phyloP scores from a whole-genome alignment of 2,888 invertebrate species.

The Prionchulus punctatus region DNA sequence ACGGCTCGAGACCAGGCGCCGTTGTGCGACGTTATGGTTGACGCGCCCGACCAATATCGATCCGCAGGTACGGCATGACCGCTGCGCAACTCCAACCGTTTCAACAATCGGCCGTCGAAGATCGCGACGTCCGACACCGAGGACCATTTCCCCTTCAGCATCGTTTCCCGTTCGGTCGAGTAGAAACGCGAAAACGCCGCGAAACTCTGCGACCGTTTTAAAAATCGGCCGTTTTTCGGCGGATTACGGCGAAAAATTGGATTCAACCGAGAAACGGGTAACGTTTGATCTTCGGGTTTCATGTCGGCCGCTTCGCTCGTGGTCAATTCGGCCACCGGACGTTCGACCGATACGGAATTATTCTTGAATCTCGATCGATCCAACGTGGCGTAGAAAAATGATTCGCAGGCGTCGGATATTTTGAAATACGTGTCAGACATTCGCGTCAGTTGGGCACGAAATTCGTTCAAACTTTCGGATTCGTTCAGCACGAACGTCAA shows the following conservation, averaged over 20 bases:
- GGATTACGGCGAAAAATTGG: too few relatives aligned
- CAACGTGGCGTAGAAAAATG: too few relatives aligned
- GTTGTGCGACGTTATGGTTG: too few relatives aligned
- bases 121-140: not conserved
- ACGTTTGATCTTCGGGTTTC: not conserved
- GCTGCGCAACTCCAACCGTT: not conserved
- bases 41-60: too few relatives aligned
- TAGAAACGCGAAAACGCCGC: not conserved
- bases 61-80: too few relatives aligned
- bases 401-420: not conserved
- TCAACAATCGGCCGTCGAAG: not conserved
- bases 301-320: not conserved
- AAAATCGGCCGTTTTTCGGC: too few relatives aligned
- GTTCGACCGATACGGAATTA: too few relatives aligned
- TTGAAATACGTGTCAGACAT: not conserved
- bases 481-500: conserved; percentile 8
- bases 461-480: conserved; percentile 1
- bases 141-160: not conserved
- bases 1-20: too few relatives aligned
- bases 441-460: not conserved
- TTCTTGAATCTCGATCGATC: too few relatives aligned
- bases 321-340: not conserved
- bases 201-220: not conserved
- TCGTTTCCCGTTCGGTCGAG: not conserved
- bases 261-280: too few relatives aligned